Evolutionary conservation across 1,140 invertebrate species (phyloP).

Genomic region (Colletes latitarsis): DNA sequence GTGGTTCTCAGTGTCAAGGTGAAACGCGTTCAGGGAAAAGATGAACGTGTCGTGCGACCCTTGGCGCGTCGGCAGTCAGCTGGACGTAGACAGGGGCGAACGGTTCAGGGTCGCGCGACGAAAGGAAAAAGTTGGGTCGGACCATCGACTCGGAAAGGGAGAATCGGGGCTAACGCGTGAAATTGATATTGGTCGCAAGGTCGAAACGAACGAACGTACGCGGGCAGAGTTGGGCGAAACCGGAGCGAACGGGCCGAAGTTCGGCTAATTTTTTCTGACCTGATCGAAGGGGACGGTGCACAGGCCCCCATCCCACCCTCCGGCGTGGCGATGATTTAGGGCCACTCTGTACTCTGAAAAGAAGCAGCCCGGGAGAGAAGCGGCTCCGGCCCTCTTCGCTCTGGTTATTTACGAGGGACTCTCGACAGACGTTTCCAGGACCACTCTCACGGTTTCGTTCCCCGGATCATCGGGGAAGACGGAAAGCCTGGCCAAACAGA

Average conservation of each 20-base stretch:
- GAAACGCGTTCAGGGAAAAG: too few species aligned
- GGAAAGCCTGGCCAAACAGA: constrained; percentile 16
- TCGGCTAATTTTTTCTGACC: constrained; percentile 52
- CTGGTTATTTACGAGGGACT: constrained; percentile 65
- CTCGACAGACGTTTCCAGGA: constrained; percentile 52
- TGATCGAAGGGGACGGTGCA: constrained; percentile 38
- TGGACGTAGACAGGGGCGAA: background rate
- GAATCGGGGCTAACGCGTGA: constrained; percentile 39
- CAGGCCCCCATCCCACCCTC: constrained; percentile 3
- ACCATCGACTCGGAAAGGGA: background rate
- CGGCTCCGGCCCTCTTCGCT: constrained; percentile 32
- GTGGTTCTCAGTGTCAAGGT: too few species aligned
- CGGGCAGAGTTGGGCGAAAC: background rate
- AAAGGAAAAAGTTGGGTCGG: background rate
- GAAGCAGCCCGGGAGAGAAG: constrained; percentile 34
- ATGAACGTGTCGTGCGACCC: too few species aligned
- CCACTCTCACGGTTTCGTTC: constrained; percentile 32
- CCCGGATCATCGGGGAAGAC: constrained; percentile 7
- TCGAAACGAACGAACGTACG: too few species aligned
- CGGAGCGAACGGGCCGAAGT: constrained; percentile 15
- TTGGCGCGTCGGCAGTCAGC: background rate
- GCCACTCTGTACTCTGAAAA: constrained; percentile 42
- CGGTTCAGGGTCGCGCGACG: background rate
- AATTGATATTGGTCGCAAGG: constrained; percentile 44
- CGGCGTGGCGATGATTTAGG: constrained; percentile 66